Evolutionary conservation across 2,113 vertebrate genomes (phyloP).

Genomic region (Grammatotria lemairii): DNA sequence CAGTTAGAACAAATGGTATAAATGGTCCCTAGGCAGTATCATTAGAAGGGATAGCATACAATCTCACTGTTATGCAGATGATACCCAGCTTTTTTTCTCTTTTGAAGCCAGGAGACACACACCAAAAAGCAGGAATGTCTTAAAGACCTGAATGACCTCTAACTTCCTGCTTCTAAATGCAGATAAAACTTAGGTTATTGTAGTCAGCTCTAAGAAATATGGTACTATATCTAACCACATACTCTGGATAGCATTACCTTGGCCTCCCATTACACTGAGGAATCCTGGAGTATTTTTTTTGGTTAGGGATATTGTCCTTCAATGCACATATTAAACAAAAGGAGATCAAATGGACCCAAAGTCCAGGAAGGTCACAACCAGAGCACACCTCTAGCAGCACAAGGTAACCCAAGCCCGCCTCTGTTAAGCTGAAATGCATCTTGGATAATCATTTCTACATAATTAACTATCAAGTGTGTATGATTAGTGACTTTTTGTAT

Average conservation of each 20-base stretch:
- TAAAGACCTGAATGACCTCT: not conserved
- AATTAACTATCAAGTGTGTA: not conserved
- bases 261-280: not conserved
- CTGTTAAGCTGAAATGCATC: not conserved
- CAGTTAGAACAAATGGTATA: not conserved
- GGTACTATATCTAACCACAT: not conserved
- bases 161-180: not conserved
- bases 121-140: not conserved
- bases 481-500: not conserved
- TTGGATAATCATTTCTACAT: not conserved
- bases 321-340: not conserved
- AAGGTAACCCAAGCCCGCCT: not conserved
- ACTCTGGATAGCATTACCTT: not conserved
- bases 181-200: not conserved
- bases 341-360: not conserved
- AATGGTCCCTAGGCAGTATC: not conserved
- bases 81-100: not conserved
- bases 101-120: not conserved
- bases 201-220: not conserved
- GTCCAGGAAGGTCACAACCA: not conserved
- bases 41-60: not conserved
- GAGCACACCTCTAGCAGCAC: not conserved
- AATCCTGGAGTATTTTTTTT: not conserved
- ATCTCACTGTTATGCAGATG: not conserved
- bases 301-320: not conserved